Evolutionary conservation across 2,797 vertebrate genomes (phyloP), one percentile per base, ranked within the genome.

Genomic region (Cyclopterus lumpus): DNA sequence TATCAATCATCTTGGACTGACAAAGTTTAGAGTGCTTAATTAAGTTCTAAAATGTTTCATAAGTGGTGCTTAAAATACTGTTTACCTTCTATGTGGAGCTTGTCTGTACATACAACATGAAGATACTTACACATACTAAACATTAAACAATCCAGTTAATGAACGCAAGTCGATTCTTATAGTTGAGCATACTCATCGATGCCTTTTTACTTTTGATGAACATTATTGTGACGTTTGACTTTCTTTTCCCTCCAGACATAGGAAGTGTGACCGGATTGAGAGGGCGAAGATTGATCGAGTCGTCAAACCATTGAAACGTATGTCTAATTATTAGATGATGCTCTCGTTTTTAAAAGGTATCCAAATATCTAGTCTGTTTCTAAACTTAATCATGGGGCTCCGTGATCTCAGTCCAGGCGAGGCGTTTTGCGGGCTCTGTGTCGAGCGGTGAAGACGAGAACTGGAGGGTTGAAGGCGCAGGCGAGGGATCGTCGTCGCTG

Each of bases 201-300:
- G 74, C 49, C 32, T 79, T 28, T 80, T 38, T 32, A 6, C 5
- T 49, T 4, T 30, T 12, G 5, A 46, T 46, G 30, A n/a, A 40
- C 16, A 6, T 28, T 8, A 32, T 32, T 53, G 34, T 64, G 10
- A 57, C 18, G 15, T 36, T 60, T 77, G 49, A 71, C 64, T 86
- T 12, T 85, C 79, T 91, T 1, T 67, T 72, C 34, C 3, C 59
- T 86, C 79, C 36, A 97, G 96, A 95, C 94, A 94, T 80, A 95
- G 91, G 82, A 95, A 93, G 71, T 97, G 96, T 74, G 95, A 95
- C 14, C 94, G 94, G 86, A 97, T 97, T 73, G 95, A 96, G 86
- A 93, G 94, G 64, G 85, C 77, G 3, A 93, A 85, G 86, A 73
- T 73, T 1, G 64, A 71, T 0, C 91, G 92, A 9, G 15, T 89